Evolutionary conservation across 1,140 invertebrate species (phyloP).

Genomic region (Amyelois transitella): DNA sequence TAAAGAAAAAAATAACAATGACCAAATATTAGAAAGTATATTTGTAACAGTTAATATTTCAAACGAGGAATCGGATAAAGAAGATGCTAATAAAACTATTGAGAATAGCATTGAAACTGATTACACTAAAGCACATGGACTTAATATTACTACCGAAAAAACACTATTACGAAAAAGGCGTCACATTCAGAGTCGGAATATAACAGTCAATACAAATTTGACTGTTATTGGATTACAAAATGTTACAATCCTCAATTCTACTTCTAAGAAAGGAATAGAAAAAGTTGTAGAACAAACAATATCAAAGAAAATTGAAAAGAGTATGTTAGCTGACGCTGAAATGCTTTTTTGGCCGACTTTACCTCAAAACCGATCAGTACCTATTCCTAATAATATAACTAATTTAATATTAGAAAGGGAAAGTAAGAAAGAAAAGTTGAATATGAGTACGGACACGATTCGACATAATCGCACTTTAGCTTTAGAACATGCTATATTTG

Average conservation of each 20-base stretch:
- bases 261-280: not conserved
- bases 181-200: constrained; percentile 7
- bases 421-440: constrained; percentile 45
- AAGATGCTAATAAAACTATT: constrained; percentile 34
- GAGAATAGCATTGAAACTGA: constrained; percentile 54
- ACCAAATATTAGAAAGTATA: constrained; percentile 27
- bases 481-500: constrained; percentile 53
- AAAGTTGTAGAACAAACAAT: constrained; percentile 15
- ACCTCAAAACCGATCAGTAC: constrained; percentile 14
- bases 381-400: constrained; percentile 38
- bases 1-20: constrained; percentile 20
- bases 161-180: constrained; percentile 23
- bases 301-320: constrained; percentile 27
- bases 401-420: constrained; percentile 40
- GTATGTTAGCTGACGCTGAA: constrained; percentile 21
- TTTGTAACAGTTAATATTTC: constrained; percentile 35
- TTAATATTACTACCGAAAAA: constrained; percentile 17
- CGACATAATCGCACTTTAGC: constrained; percentile 36
- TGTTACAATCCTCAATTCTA: not conserved
- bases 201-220: not conserved
- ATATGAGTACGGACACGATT: constrained; percentile 40
- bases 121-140: constrained; percentile 18
- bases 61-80: constrained; percentile 25
- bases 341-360: constrained; percentile 52
- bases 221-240: not conserved